Base-by-base conservation (phyloP, 2,888 invertebrate genomes). In the Tenodera sinensis region DNA sequence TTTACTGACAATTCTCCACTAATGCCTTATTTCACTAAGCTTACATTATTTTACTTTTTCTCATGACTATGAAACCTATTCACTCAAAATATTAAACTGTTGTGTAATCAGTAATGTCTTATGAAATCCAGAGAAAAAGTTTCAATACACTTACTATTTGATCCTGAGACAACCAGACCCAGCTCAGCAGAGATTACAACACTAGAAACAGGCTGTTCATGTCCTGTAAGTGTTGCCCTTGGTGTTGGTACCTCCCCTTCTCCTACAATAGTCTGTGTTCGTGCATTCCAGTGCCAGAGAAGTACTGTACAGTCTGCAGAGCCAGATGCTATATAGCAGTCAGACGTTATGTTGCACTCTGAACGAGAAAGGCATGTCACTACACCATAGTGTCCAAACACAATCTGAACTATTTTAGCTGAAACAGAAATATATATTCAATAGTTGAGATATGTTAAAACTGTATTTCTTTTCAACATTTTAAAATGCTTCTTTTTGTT, bases 351-450 rank as follows among this genome's bases (percentile, higher is more conserved):
- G 94, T 99, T 99, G 94, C 99, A 99, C 94, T 99, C 99, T 2
- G 99, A 99, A 87, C 99, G 96, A 0, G 99, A 98, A 91, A 99
- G 95, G 94, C 99, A 99, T 20, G 99, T 99, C 91, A 99, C 99
- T 88, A 99, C 98, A 90, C 99, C 99, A 94, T 98, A 99, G 94
- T 99, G 99, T 0, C 99, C 99, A 94, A 99, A 99, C 88, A 99
- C 97, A 91, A 99, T 99, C 94, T 99, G 99, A 84, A 98, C 97
- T 92, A 99, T 98, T 95, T 98, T 98, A 0, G 98, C 99, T 98
- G 94, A 2, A 94, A 84, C 82, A 42, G 85, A 42, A 34, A 87
- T 89, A 34, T n/a, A 90, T 86, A 88, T 84, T 27, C 25, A 27
- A 34, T 4, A 30, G 2, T n/a, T 82, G 12, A 82, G 25, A 8